phyloP scores from a whole-genome alignment of 1,140 invertebrate species.

The Ctenoplectra terminalis region DNA sequence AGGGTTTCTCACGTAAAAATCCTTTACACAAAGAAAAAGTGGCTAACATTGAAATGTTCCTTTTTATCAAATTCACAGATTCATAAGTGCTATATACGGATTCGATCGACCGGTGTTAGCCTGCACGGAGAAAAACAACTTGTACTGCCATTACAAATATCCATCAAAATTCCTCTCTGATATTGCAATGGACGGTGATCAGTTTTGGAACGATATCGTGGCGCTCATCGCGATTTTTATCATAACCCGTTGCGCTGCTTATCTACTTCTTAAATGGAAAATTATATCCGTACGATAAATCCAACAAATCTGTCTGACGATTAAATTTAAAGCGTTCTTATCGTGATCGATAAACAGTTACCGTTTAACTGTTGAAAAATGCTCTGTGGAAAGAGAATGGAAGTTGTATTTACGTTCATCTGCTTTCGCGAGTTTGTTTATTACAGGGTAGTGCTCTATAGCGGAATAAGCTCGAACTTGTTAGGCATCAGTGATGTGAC shows the following conservation, averaged over 20 bases:
- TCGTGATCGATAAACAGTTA: background rate
- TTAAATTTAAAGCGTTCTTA: background rate
- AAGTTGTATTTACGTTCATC: background rate
- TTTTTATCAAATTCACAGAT: conserved; percentile 67
- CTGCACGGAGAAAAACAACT: conserved; percentile 81
- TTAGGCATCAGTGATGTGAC: background rate
- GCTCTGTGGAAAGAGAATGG: too few species aligned
- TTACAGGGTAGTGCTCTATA: background rate
- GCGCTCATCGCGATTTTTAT: conserved; percentile 89
- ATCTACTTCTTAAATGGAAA: conserved; percentile 91
- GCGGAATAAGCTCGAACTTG: too few species aligned
- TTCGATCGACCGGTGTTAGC: conserved; percentile 86
- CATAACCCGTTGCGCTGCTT: conserved; percentile 88
- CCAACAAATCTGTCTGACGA: background rate
- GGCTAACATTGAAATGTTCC: too few species aligned
- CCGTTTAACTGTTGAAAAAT: too few species aligned
- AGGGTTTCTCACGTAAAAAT: background rate
- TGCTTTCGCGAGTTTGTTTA: background rate
- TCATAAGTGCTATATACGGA: conserved; percentile 92
- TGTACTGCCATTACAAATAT: conserved; percentile 91
- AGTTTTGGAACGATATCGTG: conserved; percentile 92
- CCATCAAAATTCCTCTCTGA: conserved; percentile 90
- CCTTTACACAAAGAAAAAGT: background rate
- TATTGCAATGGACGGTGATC: conserved; percentile 90
- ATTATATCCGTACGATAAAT: conserved; percentile 86